Conservation (phyloP, 2,797 vertebrate species). For the Pseudochromis fuscus region DNA sequence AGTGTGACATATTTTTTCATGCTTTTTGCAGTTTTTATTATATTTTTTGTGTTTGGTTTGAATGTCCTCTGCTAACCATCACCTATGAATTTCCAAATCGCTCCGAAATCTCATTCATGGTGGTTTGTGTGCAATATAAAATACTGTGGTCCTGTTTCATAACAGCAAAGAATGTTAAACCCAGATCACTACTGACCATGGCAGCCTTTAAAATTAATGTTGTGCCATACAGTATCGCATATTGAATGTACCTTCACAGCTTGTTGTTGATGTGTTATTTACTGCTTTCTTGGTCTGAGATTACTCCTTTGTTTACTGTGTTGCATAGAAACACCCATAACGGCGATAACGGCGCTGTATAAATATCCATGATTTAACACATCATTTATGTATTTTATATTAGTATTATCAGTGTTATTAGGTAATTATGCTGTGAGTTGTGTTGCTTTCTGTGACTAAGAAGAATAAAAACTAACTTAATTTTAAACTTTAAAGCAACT, state of each 20-base stretch:
- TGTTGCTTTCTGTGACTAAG: conserved; percentile 27
- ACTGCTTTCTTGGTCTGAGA: conserved; percentile 10
- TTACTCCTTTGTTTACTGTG: conserved; percentile 27
- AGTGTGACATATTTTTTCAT: background rate
- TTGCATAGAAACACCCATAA: background rate
- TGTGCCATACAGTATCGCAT: background rate
- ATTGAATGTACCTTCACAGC: conserved; percentile 43
- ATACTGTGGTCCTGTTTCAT: conserved; percentile 8
- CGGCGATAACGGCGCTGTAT: background rate
- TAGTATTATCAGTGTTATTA: conserved; percentile 12
- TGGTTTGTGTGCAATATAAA: conserved; percentile 15
- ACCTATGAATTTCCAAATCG: conserved; percentile 13
- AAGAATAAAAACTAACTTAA: background rate
- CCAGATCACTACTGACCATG: conserved; percentile 11
- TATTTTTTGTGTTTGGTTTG: background rate
- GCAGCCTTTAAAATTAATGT: conserved; percentile 30
- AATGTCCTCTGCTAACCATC: background rate
- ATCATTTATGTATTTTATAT: conserved; percentile 6
- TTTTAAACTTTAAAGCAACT: background rate
- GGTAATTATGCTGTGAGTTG: conserved; percentile 25
- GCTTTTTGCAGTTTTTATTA: background rate
- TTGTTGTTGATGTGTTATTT: conserved; percentile 21
- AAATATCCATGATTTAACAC: background rate
- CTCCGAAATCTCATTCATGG: background rate
- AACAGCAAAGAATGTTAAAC: conserved; percentile 28